Evolutionary conservation across 2,113 vertebrate species (phyloP), one percentile per base, ranked within the genome.

Genomic region (Cynocephalus volans): DNA sequence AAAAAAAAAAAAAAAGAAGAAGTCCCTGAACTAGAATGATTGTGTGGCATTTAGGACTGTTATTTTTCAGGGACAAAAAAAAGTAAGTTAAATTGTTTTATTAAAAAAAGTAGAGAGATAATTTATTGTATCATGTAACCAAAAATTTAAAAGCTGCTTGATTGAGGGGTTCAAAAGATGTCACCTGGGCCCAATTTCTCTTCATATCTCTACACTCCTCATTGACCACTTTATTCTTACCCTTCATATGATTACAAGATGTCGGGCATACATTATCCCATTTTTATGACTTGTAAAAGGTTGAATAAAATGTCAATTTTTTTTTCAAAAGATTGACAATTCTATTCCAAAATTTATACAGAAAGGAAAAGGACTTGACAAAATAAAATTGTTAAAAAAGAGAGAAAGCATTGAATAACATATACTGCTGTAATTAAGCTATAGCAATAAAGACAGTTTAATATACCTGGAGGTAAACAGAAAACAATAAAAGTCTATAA

Each of bases 51-150:
- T 93, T 86, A 92, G 33, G 14, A 60, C 5, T 18, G 10, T 14
- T 81, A 82, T 72, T 96, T 92, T 21, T n/a, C 90, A 76, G n/a
- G 17, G 26, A 72, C 18, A 67, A 87, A 93, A 75, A 45, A 58
- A 79, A 85, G 24, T 3, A 67, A 86, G 17, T 50, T 93, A 80
- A 62, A 56, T n/a, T 82, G 15, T 0, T 56, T 80, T 90, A 28
- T 72, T 94, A 13, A 54, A 83, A 86, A 72, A 81, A 77, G 24
- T 92, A 73, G 6, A 94, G 41, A 41, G 41, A 41, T 41, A 41
- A n/a, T 65, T 77, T 87, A 80, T 69, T 48, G 6, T 86, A 72
- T 21, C 8, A 24, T 36, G 13, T 33, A 77, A 62, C 4, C 77
- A 6, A 83, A 56, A 88, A 70, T 82, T 31, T 77, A 93, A 87